Base-by-base conservation (phyloP, 2,888 invertebrate genomes). In the Acanthosepion lycidas region DNA sequence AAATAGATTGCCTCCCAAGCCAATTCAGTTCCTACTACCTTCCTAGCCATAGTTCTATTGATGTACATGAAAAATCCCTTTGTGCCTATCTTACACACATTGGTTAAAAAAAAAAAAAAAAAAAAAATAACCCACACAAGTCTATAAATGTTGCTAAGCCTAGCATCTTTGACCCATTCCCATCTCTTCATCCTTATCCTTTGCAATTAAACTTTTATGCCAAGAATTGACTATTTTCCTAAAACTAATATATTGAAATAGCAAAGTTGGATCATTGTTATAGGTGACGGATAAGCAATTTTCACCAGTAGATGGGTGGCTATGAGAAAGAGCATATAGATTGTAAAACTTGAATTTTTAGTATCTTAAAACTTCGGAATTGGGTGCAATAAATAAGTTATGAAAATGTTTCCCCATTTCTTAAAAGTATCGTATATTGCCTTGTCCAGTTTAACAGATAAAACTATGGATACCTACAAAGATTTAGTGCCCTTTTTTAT, bases 11-110 rank as follows among this genome's bases (percentile, higher is more conserved):
- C 78, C 78, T 78, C 78, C 78, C 78, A 33, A 78, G 78, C n/a
- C 78, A 78, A n/a, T 78, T 78, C 78, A 78, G 78, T 78, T n/a
- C n/a, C 78, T 78, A 78, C 78, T 78, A 78, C n/a, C 78, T 78
- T 78, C n/a, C 78, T n/a, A 78, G n/a, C 78, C 78, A 78, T 78
- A 78, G 78, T 33, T 78, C n/a, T 15, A 78, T 78, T 8, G n/a
- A n/a, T 78, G 78, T 33, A 78, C n/a, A 78, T n/a, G 15, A 78
- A 78, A 78, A 78, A 15, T 12, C n/a, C n/a, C n/a, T 78, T n/a
- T 78, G n/a, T 78, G 78, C 78, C 78, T 78, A 78, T 78, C 20
- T 59, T 59, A 26, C 59, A 59, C 28, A 78, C n/a, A 78, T n/a
- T 15, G 15, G 9, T 12, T 78, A 0, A 33, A n/a, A 33, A n/a